Evolutionary conservation across 2,797 vertebrate genomes (phyloP), one percentile per base, ranked within the genome.

Genomic region (Chelon labrosus): DNA sequence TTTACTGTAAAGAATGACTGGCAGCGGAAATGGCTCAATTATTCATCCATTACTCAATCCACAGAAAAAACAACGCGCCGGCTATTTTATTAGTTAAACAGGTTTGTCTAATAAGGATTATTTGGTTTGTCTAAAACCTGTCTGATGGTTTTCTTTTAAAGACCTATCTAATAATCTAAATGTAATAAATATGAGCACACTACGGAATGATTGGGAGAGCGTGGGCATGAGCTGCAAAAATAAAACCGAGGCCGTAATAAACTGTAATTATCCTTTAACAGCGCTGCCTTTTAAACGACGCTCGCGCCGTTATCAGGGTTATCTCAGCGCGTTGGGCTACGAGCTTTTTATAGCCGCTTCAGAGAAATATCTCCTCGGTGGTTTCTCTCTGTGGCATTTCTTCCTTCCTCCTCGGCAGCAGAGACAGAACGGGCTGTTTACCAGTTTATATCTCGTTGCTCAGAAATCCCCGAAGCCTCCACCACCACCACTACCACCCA

Each of bases 371-470:
- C 67, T 77, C 79, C 68, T 59, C 22, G 7, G 75, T 58, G 69
- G 42, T 17, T 46, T 58, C 67, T 17, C 55, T 77, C 70, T 10
- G 68, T 62, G 59, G 71, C 74, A 65, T 86, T 79, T 84, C 31
- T 7, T 35, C 31, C 31, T 60, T 38, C 73, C 75, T 63, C 52
- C 52, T 17, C 27, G 75, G 70, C 72, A 79, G 75, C 72, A 60
- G 42, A 72, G 68, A 80, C 65, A 58, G 74, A 84, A 86, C 55
- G 59, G 75, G 83, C 74, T 68, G 73, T 82, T 76, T 83, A 66
- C 70, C 68, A 82, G 73, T 84, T 84, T 80, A 83, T 84, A 78
- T 75, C 83, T 73, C 73, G 72, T 84, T 78, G 84, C 72, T 76
- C 80, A 74, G 52, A 84, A 83, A 73, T 84, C 83, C 79, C 80